Conservation (phyloP, 2,113 vertebrate genomes). For the Microcebus lehilahytsara region DNA sequence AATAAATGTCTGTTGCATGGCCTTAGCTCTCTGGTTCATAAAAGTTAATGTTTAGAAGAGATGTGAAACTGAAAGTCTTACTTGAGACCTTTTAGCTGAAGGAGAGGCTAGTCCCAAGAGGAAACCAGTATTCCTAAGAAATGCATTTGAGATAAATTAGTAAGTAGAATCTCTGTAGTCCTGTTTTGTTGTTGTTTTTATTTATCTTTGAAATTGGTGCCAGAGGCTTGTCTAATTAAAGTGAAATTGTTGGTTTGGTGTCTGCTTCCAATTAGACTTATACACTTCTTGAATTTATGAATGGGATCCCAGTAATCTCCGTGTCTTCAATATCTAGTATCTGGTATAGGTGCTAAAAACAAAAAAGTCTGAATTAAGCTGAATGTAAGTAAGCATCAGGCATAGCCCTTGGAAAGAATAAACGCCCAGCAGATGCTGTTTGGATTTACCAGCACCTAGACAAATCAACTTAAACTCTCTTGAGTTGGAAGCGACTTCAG, state of each 20-base stretch:
- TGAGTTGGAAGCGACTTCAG: not conserved
- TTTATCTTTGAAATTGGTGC: not conserved
- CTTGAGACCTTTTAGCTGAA: not conserved
- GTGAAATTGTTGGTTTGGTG: not conserved
- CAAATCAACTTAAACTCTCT: not conserved
- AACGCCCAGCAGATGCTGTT: not conserved
- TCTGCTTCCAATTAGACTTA: not conserved
- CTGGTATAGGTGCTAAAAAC: not conserved
- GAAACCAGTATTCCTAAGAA: not conserved
- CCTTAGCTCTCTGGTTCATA: not conserved
- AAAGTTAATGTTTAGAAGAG: not conserved
- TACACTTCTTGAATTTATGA: not conserved
- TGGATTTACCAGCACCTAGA: not conserved
- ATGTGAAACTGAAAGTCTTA: not conserved
- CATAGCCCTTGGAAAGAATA: not conserved
- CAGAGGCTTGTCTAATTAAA: not conserved
- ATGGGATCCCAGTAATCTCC: not conserved
- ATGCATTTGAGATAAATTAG: not conserved
- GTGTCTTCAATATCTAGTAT: not conserved
- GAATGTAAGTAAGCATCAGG: too few relatives aligned
- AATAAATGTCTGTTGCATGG: not conserved
- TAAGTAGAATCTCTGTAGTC: not conserved
- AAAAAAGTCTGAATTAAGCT: not conserved
- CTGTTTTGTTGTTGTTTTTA: not conserved
- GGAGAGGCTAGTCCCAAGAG: not conserved